Conservation (phyloP, 2,797 vertebrate species). For the Nannoperca australis region DNA sequence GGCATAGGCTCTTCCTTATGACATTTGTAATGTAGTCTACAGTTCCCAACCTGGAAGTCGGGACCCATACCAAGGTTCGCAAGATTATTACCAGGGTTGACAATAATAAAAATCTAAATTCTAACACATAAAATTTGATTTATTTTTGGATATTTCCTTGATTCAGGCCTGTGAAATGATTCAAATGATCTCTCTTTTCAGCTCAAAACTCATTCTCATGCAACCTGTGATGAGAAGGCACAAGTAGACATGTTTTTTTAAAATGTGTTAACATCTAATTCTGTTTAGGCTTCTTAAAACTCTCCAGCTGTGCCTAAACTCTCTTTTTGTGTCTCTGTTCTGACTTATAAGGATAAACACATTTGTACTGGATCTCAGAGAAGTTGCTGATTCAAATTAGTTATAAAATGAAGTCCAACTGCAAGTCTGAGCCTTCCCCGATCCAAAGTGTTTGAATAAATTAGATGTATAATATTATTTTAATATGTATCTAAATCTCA, state of each 20-base stretch:
- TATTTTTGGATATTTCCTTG: too few species aligned
- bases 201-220: neutral
- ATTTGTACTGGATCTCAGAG: neutral
- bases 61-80: too few species aligned
- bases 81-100: too few species aligned
- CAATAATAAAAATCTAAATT: too few species aligned
- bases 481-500: neutral
- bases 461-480: constrained; percentile 11
- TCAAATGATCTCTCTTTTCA: neutral
- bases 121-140: too few species aligned
- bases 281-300: neutral
- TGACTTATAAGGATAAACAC: constrained; percentile 24
- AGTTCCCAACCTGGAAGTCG: too few species aligned
- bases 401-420: neutral
- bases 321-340: neutral
- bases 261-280: neutral
- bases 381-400: constrained; percentile 28
- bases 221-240: neutral
- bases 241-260: neutral
- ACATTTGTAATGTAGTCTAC: too few species aligned
- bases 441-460: constrained; percentile 28
- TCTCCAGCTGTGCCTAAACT: constrained; percentile 4
- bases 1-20: too few species aligned
- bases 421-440: constrained; percentile 25
- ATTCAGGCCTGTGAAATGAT: neutral